A percentile compares a stretch with the other conserved stretches of the same genome.
These are phyloP conservation scores for Pitta sordida DNA, from an alignment of 2,113 vertebrate species.

Conservation along the genomic window DNA sequence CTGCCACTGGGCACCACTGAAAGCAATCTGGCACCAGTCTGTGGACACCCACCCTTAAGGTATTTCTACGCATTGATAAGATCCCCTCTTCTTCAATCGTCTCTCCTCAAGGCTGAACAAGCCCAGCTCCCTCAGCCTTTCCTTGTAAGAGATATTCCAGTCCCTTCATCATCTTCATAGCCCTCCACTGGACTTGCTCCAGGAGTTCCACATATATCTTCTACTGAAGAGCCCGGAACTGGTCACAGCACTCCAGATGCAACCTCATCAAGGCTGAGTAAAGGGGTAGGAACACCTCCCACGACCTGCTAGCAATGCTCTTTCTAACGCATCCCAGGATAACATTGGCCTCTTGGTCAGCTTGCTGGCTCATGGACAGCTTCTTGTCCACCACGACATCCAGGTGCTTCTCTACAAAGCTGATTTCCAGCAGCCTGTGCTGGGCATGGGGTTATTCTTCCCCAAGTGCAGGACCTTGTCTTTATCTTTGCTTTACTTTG, in stretches of 20 bases:
- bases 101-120: background rate
- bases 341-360: background rate
- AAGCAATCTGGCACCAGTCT: background rate
- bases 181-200: background rate
- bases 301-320: background rate
- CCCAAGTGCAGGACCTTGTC: background rate
- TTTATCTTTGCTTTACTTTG: background rate
- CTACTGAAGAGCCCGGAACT: background rate
- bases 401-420: background rate
- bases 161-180: too few relatives aligned
- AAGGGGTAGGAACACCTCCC: background rate
- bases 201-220: background rate
- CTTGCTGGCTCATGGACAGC: background rate
- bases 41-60: background rate
- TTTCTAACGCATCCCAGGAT: background rate
- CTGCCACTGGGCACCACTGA: background rate
- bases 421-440: background rate
- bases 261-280: background rate
- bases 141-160: too few relatives aligned
- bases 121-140: background rate
- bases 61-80: background rate
- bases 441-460: background rate
- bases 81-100: background rate
- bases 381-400: background rate
- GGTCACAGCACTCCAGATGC: background rate